Conservation (phyloP, 2,797 vertebrate species). For the Pipistrellus pygmaeus region DNA sequence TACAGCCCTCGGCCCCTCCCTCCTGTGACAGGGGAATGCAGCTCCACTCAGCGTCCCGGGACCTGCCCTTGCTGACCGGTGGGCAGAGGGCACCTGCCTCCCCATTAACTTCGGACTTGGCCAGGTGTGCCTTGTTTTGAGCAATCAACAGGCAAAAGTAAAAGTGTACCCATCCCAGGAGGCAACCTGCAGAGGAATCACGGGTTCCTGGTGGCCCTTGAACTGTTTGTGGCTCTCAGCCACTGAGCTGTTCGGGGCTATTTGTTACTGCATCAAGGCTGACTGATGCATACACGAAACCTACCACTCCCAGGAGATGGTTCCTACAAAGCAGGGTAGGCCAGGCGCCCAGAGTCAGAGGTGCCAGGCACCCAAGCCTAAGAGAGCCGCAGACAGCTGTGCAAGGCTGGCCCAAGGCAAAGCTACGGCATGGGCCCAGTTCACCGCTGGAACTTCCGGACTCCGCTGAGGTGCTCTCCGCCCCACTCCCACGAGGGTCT, state of each 20-base stretch:
- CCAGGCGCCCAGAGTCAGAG: background rate
- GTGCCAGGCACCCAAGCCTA: background rate
- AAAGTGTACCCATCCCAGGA: rapidly evolving
- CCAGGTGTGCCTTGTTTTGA: background rate
- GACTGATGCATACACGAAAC: background rate
- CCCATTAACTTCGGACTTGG: background rate
- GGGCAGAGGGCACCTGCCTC: background rate
- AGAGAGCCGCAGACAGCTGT: background rate
- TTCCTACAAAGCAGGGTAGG: background rate
- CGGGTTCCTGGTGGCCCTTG: too few species aligned
- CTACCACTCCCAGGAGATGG: rapidly evolving
- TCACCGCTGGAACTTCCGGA: background rate
- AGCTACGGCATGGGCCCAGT: background rate
- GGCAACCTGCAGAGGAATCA: background rate
- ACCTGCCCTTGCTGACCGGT: background rate
- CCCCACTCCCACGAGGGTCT: too few species aligned
- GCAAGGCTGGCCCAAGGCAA: background rate
- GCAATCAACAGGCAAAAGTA: background rate
- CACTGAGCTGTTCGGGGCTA: background rate
- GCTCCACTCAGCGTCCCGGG: background rate
- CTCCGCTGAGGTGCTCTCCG: rapidly evolving
- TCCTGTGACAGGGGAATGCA: background rate
- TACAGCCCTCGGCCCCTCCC: background rate
- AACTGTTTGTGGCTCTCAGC: background rate
- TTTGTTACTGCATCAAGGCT: background rate